Evolutionary conservation across 2,888 invertebrate species (phyloP).

Genomic region (Limnephilus lunatus): DNA sequence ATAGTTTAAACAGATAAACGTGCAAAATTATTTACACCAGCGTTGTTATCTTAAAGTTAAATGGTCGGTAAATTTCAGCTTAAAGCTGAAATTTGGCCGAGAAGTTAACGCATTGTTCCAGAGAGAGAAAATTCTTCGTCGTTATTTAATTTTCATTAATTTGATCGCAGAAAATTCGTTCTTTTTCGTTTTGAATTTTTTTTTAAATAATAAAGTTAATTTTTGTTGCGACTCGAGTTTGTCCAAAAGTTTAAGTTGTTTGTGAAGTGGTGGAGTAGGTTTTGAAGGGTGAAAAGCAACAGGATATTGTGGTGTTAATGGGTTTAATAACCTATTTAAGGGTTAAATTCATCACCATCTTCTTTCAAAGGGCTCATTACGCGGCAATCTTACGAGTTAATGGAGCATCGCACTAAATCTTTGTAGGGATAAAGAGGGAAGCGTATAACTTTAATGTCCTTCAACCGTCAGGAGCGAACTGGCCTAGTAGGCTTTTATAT

Average conservation of each 20-base stretch:
- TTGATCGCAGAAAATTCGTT: background rate
- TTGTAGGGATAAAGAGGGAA: background rate
- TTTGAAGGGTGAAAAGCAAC: background rate
- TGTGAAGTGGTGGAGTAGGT: background rate
- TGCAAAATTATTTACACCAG: background rate
- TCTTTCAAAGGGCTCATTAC: constrained; percentile 18
- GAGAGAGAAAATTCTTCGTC: background rate
- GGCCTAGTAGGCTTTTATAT: background rate
- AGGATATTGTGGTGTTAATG: constrained; percentile 3
- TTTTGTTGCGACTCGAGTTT: background rate
- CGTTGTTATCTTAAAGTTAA: background rate
- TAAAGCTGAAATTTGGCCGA: background rate
- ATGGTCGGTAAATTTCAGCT: background rate
- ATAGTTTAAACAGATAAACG: background rate
- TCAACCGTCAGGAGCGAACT: background rate
- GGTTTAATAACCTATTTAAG: constrained; percentile 2
- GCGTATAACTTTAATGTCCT: background rate
- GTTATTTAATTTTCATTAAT: background rate
- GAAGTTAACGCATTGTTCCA: background rate
- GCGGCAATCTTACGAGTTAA: constrained; percentile 16
- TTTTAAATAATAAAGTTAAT: background rate
- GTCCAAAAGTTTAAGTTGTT: background rate
- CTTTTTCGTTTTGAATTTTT: background rate
- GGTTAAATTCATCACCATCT: constrained; percentile 15
- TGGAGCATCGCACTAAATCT: constrained; percentile 3